These are phyloP conservation scores for Sarcophaga variegata DNA, from an alignment of 2,888 invertebrate genomes.

Conservation along the genomic window DNA sequence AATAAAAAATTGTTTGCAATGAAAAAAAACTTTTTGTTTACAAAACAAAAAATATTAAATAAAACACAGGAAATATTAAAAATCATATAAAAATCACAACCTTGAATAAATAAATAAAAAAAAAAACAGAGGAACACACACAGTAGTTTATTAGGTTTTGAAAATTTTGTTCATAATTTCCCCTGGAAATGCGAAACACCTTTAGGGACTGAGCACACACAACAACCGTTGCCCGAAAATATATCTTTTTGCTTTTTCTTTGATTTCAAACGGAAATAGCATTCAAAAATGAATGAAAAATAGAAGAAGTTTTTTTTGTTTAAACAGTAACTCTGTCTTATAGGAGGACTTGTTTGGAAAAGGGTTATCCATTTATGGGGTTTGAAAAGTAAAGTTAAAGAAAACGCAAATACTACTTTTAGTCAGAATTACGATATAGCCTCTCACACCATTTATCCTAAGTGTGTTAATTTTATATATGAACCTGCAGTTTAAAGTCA, in stretches of 20 bases:
- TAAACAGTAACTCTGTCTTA: too few relatives aligned
- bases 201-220: neutral
- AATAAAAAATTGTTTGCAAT: too few relatives aligned
- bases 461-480: too few relatives aligned
- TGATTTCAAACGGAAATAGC: neutral
- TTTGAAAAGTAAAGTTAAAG: too few relatives aligned
- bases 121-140: neutral
- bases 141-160: neutral
- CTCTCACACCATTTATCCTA: too few relatives aligned
- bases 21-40: neutral
- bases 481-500: too few relatives aligned
- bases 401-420: too few relatives aligned
- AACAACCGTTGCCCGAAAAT: constrained; percentile 1
- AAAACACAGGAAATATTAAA: neutral
- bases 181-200: constrained; percentile 2
- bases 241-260: neutral
- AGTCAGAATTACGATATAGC: too few relatives aligned
- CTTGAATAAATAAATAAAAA: constrained; percentile 2
- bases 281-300: too few relatives aligned
- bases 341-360: too few relatives aligned
- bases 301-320: too few relatives aligned
- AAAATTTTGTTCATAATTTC: neutral
- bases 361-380: too few relatives aligned
- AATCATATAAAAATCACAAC: neutral
- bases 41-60: neutral